Base-by-base conservation (phyloP, 2,797 vertebrate genomes). In the Sebastes goodei region DNA sequence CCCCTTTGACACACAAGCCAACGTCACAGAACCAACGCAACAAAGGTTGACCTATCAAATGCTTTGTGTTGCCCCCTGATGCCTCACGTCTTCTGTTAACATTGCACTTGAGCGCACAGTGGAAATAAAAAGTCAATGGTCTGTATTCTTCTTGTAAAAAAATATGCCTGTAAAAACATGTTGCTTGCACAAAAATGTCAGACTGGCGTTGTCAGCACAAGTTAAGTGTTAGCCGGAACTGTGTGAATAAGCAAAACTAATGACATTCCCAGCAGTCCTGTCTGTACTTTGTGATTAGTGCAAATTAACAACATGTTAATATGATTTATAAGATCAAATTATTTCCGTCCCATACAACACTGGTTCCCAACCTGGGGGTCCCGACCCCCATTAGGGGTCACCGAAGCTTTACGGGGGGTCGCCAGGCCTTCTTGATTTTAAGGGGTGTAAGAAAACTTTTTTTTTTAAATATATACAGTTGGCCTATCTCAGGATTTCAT, bases 41-140 rank as follows among this genome's bases (percentile, higher is more conserved):
- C 78, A 83, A 74, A 81, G 78, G 46, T 25, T 77, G 72, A 74
- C 62, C 71, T 57, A n/a, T 63, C 23, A 42, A 72, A 63, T n/a
- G 72, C 12, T 33, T 46, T 32, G 52, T 25, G 68, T 74, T 49
- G 20, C 17, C 46, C 55, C 62, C 46, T 27, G 5, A 57, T 17
- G 61, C 10, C 27, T 72, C 25, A 23, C 6, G 0, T 55, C 30
- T 60, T 25, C 62, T 71, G 46, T 70, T 49, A 7, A 27, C 59
- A 62, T 15, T 57, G 64, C 30, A 59, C 52, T 72, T 67, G 12
- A 71, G 49, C 10, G 14, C 33, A 61, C 10, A 71, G 12, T 11
- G 25, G 30, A 67, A 63, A 32, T 10, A 69, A 38, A 7, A 7
- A 10, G 11, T 23, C 14, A 35, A 38, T 38, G 55, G 49, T 33